A percentile compares a stretch with the other conserved stretches of the same genome.
Evolutionary conservation across 35 echinoderm and acorn worm species (phyloP).

Genomic region (Amphiura filiformis): DNA sequence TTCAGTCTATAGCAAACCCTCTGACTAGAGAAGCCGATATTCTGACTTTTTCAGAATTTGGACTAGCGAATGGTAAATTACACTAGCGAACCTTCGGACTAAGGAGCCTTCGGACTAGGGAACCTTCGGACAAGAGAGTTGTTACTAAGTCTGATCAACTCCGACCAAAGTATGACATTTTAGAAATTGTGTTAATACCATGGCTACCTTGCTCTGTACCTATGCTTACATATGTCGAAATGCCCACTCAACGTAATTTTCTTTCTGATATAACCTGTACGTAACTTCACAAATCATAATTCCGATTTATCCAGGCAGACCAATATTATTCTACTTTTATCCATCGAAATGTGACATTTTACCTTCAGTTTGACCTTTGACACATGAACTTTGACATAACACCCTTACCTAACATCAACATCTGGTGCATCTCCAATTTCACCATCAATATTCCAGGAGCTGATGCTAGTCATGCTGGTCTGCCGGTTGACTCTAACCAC

Average conservation of each 20-base stretch:
- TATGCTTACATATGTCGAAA: too few species aligned
- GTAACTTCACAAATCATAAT: neutral
- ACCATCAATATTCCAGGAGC: slow-evolving; percentile 94
- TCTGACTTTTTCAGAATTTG: too few species aligned
- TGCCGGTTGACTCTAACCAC: slow-evolving; percentile 14
- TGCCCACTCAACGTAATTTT: neutral
- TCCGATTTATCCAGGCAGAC: neutral
- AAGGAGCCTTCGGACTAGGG: too few species aligned
- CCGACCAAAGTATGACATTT: too few species aligned
- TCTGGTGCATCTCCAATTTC: slow-evolving; percentile 74
- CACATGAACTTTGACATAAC: neutral
- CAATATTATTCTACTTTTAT: neutral
- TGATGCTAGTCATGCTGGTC: slow-evolving; percentile 55
- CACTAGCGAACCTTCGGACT: too few species aligned
- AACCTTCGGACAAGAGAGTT: too few species aligned
- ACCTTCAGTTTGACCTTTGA: neutral
- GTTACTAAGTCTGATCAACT: too few species aligned
- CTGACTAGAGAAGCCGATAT: too few species aligned
- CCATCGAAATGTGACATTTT: neutral
- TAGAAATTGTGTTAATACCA: too few species aligned
- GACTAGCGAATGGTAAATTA: too few species aligned
- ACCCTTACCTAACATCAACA: slow-evolving; percentile 84
- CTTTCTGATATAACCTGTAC: neutral
- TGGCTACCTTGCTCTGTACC: too few species aligned
- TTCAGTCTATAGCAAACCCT: too few species aligned